A percentile compares a stretch with the other conserved stretches of the same genome.
phyloP scores from a whole-genome alignment of 2,888 invertebrate species.

The Torymus aiolomorphi region DNA sequence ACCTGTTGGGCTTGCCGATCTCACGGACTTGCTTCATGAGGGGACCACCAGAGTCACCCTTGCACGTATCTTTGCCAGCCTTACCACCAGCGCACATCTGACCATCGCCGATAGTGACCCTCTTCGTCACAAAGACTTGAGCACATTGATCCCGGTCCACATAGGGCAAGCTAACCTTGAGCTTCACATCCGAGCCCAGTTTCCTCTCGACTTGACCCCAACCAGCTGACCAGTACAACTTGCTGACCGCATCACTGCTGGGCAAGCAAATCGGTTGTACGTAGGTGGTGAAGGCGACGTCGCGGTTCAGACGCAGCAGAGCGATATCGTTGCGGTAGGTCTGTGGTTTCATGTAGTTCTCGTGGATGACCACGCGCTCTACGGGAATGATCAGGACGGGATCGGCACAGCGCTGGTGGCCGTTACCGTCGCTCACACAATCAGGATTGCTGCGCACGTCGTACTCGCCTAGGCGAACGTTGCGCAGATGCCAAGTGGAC shows the following conservation, averaged over 20 bases:
- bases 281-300: conserved; percentile 78
- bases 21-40: conserved; percentile 77
- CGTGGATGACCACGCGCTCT: conserved; percentile 82
- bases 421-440: conserved; percentile 73
- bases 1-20: conserved; percentile 64
- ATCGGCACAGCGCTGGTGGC: conserved; percentile 78
- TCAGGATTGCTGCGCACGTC: conserved; percentile 80
- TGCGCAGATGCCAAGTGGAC: conserved; percentile 79
- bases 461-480: conserved; percentile 83
- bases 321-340: conserved; percentile 82
- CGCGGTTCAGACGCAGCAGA: conserved; percentile 79
- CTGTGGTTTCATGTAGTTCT: conserved; percentile 80
- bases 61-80: conserved; percentile 83
- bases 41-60: conserved; percentile 87
- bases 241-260: conserved; percentile 66
- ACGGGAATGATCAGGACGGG: conserved; percentile 80
- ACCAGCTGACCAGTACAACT: conserved; percentile 79
- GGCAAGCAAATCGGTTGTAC: conserved; percentile 81
- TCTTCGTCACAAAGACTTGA: conserved; percentile 76
- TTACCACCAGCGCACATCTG: conserved; percentile 85
- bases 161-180: conserved; percentile 77
- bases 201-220: conserved; percentile 81
- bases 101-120: conserved; percentile 74
- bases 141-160: conserved; percentile 77
- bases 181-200: conserved; percentile 78